Base-by-base conservation (phyloP, 2,797 vertebrate species). In the Microcaecilia unicolor region DNA sequence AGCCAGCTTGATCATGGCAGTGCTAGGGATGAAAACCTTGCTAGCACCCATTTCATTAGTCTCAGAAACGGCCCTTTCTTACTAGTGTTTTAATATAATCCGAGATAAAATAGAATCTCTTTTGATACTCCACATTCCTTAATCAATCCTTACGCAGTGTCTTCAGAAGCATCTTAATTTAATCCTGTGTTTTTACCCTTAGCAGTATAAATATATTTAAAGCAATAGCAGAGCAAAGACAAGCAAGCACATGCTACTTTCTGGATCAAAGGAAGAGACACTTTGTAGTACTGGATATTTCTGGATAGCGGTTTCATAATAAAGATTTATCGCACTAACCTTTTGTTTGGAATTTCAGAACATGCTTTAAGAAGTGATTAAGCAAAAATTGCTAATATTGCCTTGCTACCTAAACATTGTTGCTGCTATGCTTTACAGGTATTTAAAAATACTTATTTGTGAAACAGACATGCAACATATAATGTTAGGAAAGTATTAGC, bases 251-350 rank as follows among this genome's bases (percentile, higher is more conserved):
- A n/a, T n/a, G n/a, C n/a, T n/a, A n/a, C n/a, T 12, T 22, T 16
- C 8, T 15, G 24, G 13, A 15, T 9, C 18, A 16, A 34, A 22
- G 28, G 9, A 6, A 7, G 18, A 9, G 18, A 9, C n/a, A n/a
- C n/a, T n/a, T n/a, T n/a, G 25, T 10, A 6, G 5, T 8, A 36
- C n/a, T 3, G 1, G 3, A 5, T 15, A 44, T 0, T 0, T 11
- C 34, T 11, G 21, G 34, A 26, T 4, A 9, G 5, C 2, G 7
- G 32, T 21, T 47, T 5, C 7, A 8, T 28, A 4, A 1, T 5
- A 3, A 8, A 23, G 20, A 5, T 21, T 37, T 36, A 23, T 28
- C 8, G 9, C 0, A 0, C 1, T 4, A 19, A 14, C 21, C 15
- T 6, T 14, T 12, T 21, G 15, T 13, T 13, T 3, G 1, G 1